phyloP scores from a whole-genome alignment of 1,140 invertebrate genomes.

The Pomacea maculata region DNA sequence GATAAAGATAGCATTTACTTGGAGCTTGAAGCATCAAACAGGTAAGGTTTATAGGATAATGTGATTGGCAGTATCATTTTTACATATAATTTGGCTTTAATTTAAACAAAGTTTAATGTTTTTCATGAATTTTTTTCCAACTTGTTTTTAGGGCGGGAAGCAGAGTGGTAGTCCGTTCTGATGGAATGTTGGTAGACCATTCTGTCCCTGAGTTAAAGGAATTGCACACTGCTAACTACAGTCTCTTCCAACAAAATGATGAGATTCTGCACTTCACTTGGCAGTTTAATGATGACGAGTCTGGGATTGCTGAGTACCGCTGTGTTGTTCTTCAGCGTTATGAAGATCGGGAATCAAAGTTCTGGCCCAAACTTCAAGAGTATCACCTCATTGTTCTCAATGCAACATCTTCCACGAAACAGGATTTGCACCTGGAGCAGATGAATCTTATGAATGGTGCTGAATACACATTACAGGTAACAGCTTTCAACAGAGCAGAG shows the following conservation, averaged over 20 bases:
- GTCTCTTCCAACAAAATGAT: conserved; percentile 22
- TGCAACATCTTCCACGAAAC: not conserved
- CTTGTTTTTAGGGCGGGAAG: conserved; percentile 26
- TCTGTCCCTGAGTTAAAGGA: conserved; percentile 30
- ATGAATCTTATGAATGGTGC: conserved; percentile 32
- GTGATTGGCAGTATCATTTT: not conserved
- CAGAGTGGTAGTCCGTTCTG: conserved; percentile 4
- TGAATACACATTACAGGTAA: conserved; percentile 29
- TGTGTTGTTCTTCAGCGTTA: conserved; percentile 24
- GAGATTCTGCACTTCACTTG: conserved; percentile 24
- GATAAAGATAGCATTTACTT: conserved; percentile 29
- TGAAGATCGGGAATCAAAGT: conserved; percentile 25
- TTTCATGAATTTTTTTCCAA: not conserved
- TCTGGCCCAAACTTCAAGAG: conserved; percentile 23
- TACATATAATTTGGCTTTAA: not conserved
- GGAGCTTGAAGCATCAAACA: conserved; percentile 28
- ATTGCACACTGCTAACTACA: conserved; percentile 21
- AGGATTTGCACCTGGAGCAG: conserved; percentile 10
- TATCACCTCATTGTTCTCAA: conserved; percentile 5
- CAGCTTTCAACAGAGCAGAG: conserved; percentile 30
- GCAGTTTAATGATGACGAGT: conserved; percentile 37
- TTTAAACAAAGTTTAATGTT: not conserved
- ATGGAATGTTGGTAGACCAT: conserved; percentile 40
- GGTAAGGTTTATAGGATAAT: not conserved
- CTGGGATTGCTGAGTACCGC: conserved; percentile 36